Base-by-base conservation (phyloP, 1,140 invertebrate genomes). In the Bathynomus jamesi region DNA sequence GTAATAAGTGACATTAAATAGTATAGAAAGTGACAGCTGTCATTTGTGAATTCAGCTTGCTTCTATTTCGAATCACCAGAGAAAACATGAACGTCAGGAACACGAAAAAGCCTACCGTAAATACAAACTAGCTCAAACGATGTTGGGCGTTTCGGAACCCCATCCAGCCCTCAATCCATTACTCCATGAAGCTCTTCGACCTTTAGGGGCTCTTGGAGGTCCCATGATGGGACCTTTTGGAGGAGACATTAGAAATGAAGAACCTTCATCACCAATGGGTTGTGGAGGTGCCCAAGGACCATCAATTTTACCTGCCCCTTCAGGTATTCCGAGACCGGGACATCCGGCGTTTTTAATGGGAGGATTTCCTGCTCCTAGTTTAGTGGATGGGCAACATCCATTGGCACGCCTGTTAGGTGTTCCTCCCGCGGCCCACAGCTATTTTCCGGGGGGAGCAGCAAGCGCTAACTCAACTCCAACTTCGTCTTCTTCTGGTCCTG, bases 61-160 rank as follows among this genome's bases (percentile, higher is more conserved):
- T 40, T 65, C 8, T 28, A 65, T 29, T 32, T 61, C 30, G 69
- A 46, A 11, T 28, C 66, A 68, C 28, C 71, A 78, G 82, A 87
- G 95, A 53, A 98, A 98, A 82, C 96, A 99, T 82, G 96, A 98
- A 82, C 86, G 93, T 21, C 90, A 93, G 79, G 94, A 96, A 76
- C 91, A 90, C 3, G 94, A 96, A 78, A 80, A 92, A 69, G 90
- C 90, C 0, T 92, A 93, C 82, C 82, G 90, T 64, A 91, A 91
- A 80, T 91, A 89, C 82, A 91, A 91, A 78, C 81, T 88, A 65
- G 85, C 87, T 11, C 85, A 85, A 74, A 84, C 81, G 63, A 81
- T 85, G 78, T 81, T 84, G 10, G 76, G 73, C 10, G 72, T 74
- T 17, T 69, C 69, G 24, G 67, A 78, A 30, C 60, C 62, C 29